Evolutionary conservation across 92 coral and sea anemone species (phyloP), one percentile per base, ranked within the genome.

Genomic region (Pocillopora meandrina): DNA sequence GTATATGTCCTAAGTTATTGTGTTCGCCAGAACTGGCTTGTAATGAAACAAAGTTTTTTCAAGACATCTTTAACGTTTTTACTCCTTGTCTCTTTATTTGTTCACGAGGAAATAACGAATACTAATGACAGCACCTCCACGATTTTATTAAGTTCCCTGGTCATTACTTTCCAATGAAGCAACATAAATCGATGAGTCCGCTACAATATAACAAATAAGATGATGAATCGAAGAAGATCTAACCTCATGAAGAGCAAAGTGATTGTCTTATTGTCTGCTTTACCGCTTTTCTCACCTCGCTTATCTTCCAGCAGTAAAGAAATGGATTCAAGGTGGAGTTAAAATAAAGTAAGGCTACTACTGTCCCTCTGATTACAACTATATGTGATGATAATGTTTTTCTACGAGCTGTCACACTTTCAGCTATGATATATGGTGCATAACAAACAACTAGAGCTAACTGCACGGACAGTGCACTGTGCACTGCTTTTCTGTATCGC

Each of bases 241-340:
- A 42, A 42, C 52, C 2, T 7, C 52, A 70, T 11, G 55, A 35
- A 8, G 11, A 70, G 56, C 19, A 70, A 4, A 70, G 52, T 42
- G 52, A 12, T 70, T 17, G 20, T 17, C 19, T 16, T 1, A 70
- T 7, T 70, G 56, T 70, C 20, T 70, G 20, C 20, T 70, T 70
- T 55, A 70, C 78, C 23, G 47, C 70, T 61, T 19, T 61, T 52
- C 73, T 49, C 47, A 78, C 63, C 64, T 78, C 82, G 13, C 42
- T 76, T 20, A 78, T 78, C 63, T 78, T 78, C 82, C 82, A 78
- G 47, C 82, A 78, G 61, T 78, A 78, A 21, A 78, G 63, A 5
- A 65, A 3, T 0, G 73, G 82, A 49, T 78, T 65, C 64, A 78
- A 65, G 8, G 82, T 47, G 1, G 82, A 78, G 42, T 65, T 78